Percentiles rank a stretch among this genome's conserved stretches.
Conservation (phyloP, 2,113 vertebrate species). For the Columba livia region DNA sequence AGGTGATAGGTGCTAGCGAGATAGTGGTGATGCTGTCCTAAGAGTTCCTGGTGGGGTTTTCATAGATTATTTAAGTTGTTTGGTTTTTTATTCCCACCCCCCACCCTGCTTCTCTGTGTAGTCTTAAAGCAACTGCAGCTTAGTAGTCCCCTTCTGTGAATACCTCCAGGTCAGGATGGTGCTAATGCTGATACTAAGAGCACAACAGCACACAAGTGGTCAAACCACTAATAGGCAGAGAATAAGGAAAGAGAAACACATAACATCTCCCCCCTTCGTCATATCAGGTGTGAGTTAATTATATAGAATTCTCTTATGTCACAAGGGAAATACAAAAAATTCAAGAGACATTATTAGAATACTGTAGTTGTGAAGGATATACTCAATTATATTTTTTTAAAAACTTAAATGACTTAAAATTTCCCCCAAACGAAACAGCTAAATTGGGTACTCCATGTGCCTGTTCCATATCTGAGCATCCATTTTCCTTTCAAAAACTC, state of each 20-base stretch:
- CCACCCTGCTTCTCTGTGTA: not conserved
- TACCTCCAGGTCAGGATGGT: not conserved
- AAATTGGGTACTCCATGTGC: not conserved
- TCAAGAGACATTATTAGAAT: not conserved
- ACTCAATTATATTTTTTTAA: not conserved
- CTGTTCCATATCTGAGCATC: not conserved
- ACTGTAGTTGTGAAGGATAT: not conserved
- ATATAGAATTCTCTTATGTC: not conserved
- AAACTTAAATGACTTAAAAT: not conserved
- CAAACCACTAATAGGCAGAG: not conserved
- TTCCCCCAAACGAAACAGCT: fast-evolving
- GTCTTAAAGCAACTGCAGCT: not conserved
- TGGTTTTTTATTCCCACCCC: not conserved
- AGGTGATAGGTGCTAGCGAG: not conserved
- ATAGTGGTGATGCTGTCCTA: not conserved
- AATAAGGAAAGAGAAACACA: not conserved
- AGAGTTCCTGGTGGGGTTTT: not conserved
- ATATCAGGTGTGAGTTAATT: not conserved
- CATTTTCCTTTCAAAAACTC: not conserved
- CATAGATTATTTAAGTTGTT: not conserved
- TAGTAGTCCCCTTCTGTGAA: not conserved
- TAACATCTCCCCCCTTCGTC: not conserved
- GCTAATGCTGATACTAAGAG: not conserved
- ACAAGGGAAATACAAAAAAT: not conserved
- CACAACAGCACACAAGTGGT: not conserved